These are phyloP conservation scores for Xyrichtys novacula DNA, from an alignment of 2,797 vertebrate species.

Conservation along the genomic window DNA sequence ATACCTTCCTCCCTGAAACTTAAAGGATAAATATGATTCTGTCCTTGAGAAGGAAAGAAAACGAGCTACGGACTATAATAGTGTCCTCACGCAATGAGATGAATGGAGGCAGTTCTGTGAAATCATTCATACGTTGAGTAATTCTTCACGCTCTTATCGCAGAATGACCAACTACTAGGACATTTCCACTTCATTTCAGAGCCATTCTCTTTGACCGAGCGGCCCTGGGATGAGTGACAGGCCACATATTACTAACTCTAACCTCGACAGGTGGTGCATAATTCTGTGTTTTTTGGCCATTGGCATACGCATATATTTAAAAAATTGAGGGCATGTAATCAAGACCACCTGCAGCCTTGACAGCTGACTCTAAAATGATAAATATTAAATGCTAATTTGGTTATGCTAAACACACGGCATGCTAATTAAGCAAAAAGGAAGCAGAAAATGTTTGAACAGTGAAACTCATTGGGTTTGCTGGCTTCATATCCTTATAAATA, in stretches of 20 bases:
- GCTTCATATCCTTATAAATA: constrained; percentile 64
- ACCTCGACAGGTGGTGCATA: constrained; percentile 70
- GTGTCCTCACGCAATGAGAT: constrained; percentile 42
- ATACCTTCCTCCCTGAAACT: constrained; percentile 51
- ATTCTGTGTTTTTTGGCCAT: constrained; percentile 61
- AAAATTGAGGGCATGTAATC: constrained; percentile 52
- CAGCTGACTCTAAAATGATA: constrained; percentile 75
- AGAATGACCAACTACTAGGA: constrained; percentile 55
- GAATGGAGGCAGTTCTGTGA: constrained; percentile 42
- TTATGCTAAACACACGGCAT: constrained; percentile 67
- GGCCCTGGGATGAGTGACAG: constrained; percentile 61
- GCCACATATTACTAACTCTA: constrained; percentile 47
- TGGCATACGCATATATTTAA: constrained; percentile 33
- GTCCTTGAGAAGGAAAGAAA: constrained; percentile 60
- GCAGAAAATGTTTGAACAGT: constrained; percentile 56
- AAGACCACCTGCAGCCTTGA: constrained; percentile 76
- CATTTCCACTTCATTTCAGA: constrained; percentile 62
- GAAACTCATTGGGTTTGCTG: constrained; percentile 44
- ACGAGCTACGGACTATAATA: constrained; percentile 19
- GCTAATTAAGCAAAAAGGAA: constrained; percentile 58
- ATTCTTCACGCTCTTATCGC: constrained; percentile 59
- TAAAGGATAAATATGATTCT: constrained; percentile 69
- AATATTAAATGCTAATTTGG: constrained; percentile 78
- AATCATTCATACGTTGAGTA: constrained; percentile 45
- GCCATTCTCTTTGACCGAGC: constrained; percentile 44